A percentile compares a stretch with the other conserved stretches of the same genome.
phyloP scores from a whole-genome alignment of 2,797 vertebrate genomes.

The Arnoldichthys spilopterus region DNA sequence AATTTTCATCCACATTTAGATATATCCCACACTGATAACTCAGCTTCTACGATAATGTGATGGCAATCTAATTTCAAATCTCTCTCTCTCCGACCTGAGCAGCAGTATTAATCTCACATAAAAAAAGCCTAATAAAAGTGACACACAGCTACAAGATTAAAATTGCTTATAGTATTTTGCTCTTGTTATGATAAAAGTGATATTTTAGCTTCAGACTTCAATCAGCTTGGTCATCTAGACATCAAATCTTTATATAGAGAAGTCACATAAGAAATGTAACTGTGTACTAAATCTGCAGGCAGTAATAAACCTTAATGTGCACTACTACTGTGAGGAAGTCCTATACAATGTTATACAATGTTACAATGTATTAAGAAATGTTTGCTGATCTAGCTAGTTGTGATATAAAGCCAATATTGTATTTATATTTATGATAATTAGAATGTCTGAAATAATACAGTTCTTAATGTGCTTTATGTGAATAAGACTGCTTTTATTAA shows the following conservation, averaged over 20 bases:
- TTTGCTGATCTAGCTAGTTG: no score
- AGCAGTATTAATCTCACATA: background rate
- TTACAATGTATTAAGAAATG: no score
- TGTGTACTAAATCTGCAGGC: no score
- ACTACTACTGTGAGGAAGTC: no score
- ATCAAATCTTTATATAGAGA: no score
- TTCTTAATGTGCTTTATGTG: conserved; percentile 63
- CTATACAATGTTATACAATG: no score
- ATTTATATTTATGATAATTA: no score
- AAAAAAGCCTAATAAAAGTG: no score
- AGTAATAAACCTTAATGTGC: no score
- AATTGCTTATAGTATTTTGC: background rate
- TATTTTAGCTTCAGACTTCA: background rate
- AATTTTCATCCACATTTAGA: conserved; percentile 2
- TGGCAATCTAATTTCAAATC: conserved; percentile 8
- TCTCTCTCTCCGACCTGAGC: conserved; percentile 2
- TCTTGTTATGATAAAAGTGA: background rate
- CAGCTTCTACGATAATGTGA: background rate
- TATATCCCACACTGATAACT: background rate
- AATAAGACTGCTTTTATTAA: conserved; percentile 78
- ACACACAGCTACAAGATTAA: background rate
- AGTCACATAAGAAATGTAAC: no score
- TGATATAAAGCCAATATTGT: no score
- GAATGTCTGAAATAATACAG: background rate
- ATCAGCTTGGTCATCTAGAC: background rate